These are phyloP conservation scores for Tachuris rubrigastra DNA, from an alignment of 2,113 vertebrate genomes.

Conservation along the genomic window DNA sequence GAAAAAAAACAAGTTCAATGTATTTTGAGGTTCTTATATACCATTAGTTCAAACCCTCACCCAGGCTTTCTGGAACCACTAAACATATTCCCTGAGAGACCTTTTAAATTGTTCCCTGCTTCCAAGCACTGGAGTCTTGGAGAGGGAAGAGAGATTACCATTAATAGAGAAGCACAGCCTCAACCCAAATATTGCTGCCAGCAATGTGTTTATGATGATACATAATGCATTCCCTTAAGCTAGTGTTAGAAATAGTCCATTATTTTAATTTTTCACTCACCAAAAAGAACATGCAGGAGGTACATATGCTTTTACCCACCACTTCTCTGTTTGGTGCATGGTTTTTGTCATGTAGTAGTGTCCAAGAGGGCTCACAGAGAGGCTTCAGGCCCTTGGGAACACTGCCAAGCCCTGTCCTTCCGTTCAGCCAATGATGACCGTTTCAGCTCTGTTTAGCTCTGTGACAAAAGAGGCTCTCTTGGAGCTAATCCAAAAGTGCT, in stretches of 20 bases:
- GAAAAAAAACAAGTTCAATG: accelerated
- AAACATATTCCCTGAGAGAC: neutral
- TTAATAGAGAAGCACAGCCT: neutral
- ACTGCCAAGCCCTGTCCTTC: neutral
- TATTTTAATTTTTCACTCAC: neutral
- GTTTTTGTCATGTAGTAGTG: neutral
- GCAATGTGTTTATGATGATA: neutral
- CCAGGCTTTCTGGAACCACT: neutral
- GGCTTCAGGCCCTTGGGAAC: neutral
- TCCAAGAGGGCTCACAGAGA: neutral
- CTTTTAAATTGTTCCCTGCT: neutral
- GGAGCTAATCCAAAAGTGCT: neutral
- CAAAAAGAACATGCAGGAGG: neutral
- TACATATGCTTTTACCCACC: neutral
- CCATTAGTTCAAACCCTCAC: neutral
- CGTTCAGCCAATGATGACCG: accelerated
- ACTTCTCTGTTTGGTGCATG: neutral
- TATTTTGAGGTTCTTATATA: neutral
- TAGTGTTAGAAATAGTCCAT: neutral
- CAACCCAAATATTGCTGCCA: neutral
- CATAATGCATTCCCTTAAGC: neutral
- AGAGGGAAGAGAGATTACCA: neutral
- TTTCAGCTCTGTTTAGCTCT: neutral
- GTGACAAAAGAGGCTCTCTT: neutral
- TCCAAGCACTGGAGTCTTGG: neutral